Percentiles rank a stretch among this genome's conserved stretches.
phyloP scores from a whole-genome alignment of 1,140 invertebrate species.

The Tyrophagus putrescentiae region DNA sequence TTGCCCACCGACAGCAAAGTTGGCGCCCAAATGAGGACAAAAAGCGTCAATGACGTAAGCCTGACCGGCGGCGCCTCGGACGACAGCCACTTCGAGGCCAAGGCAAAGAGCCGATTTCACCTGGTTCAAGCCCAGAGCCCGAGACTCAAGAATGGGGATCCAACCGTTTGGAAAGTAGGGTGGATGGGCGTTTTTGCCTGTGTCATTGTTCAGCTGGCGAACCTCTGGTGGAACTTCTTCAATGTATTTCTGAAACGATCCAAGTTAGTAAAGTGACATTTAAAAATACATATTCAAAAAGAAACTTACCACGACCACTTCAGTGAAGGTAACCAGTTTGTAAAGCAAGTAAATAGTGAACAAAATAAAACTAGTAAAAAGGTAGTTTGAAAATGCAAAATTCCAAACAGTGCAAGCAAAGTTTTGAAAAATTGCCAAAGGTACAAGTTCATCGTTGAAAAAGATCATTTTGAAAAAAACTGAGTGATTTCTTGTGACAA shows the following conservation, averaged over 20 bases:
- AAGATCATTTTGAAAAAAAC: too few relatives aligned
- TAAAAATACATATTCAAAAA: too few relatives aligned
- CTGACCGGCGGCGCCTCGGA: conserved; percentile 43
- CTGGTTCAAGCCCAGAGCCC: conserved; percentile 43
- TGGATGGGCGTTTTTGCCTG: neutral
- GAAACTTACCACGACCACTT: neutral
- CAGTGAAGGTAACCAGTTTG: neutral
- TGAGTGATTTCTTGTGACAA: too few relatives aligned
- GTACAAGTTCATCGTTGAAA: too few relatives aligned
- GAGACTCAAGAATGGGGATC: conserved; percentile 59
- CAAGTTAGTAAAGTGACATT: too few relatives aligned
- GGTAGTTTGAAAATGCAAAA: too few relatives aligned
- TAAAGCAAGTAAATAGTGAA: neutral
- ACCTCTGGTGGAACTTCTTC: neutral
- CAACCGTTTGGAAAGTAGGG: conserved; percentile 68
- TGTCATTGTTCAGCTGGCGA: conserved; percentile 1
- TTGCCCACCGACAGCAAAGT: conserved; percentile 56
- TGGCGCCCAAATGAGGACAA: conserved; percentile 75
- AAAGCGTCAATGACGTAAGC: conserved; percentile 61
- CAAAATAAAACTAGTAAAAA: too few relatives aligned
- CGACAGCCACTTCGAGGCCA: conserved; percentile 63
- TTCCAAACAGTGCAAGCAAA: too few relatives aligned
- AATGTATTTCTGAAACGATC: too few relatives aligned
- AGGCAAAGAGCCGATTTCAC: conserved; percentile 42
- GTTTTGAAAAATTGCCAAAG: too few relatives aligned